phyloP scores from a whole-genome alignment of 2,113 vertebrate genomes.

The Gymnorhina tibicen region DNA sequence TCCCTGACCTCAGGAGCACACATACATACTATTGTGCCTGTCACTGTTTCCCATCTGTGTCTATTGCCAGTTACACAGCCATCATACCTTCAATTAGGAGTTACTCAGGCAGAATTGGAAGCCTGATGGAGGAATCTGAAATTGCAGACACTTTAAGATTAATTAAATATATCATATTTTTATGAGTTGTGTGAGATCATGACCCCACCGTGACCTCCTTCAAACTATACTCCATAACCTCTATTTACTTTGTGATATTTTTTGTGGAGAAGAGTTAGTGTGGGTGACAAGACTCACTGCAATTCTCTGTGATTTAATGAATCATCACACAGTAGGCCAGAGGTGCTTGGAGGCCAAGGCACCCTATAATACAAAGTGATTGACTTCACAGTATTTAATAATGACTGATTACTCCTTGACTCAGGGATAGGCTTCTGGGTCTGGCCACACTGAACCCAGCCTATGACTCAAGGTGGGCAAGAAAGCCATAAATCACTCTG shows the following conservation, averaged over 20 bases:
- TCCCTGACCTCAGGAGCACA: neutral
- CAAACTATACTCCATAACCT: neutral
- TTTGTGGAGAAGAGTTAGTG: neutral
- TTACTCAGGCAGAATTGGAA: neutral
- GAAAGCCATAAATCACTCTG: neutral
- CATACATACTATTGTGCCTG: neutral
- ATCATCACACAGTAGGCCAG: conserved; percentile 25
- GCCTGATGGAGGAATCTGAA: conserved; percentile 8
- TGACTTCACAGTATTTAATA: conserved; percentile 34
- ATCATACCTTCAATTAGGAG: neutral
- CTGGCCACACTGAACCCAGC: neutral
- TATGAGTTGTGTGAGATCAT: neutral
- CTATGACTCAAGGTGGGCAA: neutral
- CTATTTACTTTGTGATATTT: neutral
- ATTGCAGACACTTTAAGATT: neutral
- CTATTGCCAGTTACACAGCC: neutral
- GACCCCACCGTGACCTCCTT: neutral
- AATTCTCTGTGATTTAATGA: conserved; percentile 24
- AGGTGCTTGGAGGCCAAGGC: conserved; percentile 11
- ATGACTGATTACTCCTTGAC: neutral
- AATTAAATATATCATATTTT: neutral
- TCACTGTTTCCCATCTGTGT: neutral
- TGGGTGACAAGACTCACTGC: conserved; percentile 22
- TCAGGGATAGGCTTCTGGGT: neutral
- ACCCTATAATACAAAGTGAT: conserved; percentile 6